These are phyloP conservation scores for Conus canariensis DNA, from an alignment of 2,888 invertebrate species.

Conservation along the genomic window DNA sequence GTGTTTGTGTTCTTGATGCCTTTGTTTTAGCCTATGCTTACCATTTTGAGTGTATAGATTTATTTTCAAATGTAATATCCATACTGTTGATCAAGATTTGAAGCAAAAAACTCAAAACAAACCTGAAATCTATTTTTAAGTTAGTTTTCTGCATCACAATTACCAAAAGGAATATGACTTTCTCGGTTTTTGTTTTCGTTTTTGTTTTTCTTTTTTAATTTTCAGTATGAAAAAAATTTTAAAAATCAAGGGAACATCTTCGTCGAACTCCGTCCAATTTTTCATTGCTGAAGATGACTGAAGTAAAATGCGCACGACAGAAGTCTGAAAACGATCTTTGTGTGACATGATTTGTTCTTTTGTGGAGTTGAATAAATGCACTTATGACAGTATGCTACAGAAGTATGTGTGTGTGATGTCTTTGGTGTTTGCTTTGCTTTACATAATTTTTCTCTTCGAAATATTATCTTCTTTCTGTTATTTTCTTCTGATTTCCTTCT, in stretches of 20 bases:
- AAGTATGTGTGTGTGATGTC: background rate
- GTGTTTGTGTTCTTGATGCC: background rate
- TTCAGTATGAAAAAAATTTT: background rate
- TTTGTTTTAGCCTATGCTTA: background rate
- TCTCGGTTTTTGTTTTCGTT: background rate
- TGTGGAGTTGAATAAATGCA: slow-evolving; percentile 8
- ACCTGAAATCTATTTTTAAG: no score
- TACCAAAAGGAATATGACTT: background rate
- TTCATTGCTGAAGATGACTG: background rate
- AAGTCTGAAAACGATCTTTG: background rate
- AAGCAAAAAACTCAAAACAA: background rate
- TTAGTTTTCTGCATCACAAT: no score
- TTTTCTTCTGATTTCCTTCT: no score
- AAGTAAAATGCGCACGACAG: background rate
- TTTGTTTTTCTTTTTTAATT: background rate
- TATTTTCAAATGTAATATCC: background rate
- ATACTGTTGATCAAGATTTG: background rate
- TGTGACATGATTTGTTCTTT: background rate
- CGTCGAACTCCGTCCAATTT: background rate
- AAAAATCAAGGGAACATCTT: no score
- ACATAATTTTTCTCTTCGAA: no score
- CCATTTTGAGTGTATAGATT: background rate
- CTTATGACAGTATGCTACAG: background rate
- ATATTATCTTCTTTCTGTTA: no score
- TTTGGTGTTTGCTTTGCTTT: background rate